Percentiles rank a stretch among this genome's conserved stretches.
Evolutionary conservation across 1,140 invertebrate species (phyloP).

Genomic region (Probaryconus sp.): DNA sequence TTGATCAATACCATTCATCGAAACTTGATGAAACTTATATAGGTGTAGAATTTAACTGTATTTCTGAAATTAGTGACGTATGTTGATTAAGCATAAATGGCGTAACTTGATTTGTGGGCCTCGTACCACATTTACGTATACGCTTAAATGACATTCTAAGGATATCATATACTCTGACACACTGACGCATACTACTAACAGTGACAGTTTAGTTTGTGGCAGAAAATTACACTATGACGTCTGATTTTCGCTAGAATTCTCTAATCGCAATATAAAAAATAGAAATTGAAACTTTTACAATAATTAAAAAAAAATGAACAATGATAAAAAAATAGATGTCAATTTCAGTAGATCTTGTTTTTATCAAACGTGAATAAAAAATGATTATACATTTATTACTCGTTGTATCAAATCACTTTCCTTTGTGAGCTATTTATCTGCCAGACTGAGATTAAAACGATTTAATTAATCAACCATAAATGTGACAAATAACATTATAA

Average conservation of each 20-base stretch:
- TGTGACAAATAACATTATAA: background rate
- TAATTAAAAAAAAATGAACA: no score
- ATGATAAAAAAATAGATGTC: no score
- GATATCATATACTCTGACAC: constrained; percentile 50
- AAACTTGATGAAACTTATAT: constrained; percentile 25
- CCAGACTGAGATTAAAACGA: no score
- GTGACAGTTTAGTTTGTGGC: constrained; percentile 50
- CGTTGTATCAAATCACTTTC: no score
- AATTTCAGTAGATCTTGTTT: no score
- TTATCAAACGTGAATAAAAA: no score
- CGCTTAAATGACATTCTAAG: constrained; percentile 57
- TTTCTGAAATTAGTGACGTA: constrained; percentile 40
- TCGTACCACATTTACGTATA: constrained; percentile 34
- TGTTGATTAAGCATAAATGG: constrained; percentile 53
- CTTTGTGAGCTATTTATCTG: no score
- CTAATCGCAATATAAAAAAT: no score
- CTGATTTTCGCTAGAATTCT: constrained; percentile 25
- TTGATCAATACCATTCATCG: constrained; percentile 7
- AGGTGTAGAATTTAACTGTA: constrained; percentile 28
- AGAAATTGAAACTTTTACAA: no score
- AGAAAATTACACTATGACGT: constrained; percentile 40
- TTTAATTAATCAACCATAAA: constrained; percentile 18
- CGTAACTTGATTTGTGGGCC: constrained; percentile 53
- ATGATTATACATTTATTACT: no score
- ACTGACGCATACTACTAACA: constrained; percentile 26